Percentiles rank a stretch among this genome's conserved stretches.
phyloP scores from a whole-genome alignment of 2,113 vertebrate species.

The Eulemur rufifrons region DNA sequence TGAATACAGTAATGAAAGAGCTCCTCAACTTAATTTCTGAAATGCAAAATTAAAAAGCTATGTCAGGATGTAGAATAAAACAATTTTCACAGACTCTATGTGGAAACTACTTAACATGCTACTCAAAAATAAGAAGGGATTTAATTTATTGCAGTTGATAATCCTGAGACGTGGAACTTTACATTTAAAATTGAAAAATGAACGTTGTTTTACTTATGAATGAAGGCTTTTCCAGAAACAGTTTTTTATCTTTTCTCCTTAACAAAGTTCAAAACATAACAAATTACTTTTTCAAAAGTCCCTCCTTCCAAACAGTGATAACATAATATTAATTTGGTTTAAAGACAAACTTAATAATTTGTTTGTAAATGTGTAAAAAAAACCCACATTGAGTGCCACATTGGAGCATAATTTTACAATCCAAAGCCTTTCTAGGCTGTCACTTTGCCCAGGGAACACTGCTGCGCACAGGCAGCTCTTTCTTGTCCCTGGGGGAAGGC shows the following conservation, averaged over 20 bases:
- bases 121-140: neutral
- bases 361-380: neutral
- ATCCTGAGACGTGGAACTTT: neutral
- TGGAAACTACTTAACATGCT: neutral
- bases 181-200: neutral
- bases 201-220: neutral
- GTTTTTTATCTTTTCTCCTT: neutral
- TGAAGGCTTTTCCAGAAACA: neutral
- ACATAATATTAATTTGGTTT: neutral
- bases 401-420: neutral
- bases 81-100: neutral
- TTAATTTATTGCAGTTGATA: neutral
- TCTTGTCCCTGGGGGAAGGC: fast-evolving
- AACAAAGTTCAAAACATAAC: neutral
- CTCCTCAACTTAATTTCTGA: neutral
- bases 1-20: neutral
- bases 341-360: neutral
- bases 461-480: fast-evolving
- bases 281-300: neutral
- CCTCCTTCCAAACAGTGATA: neutral
- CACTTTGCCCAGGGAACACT: neutral
- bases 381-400: neutral
- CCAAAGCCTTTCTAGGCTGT: neutral
- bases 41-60: neutral
- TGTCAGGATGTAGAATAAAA: neutral